phyloP scores from a whole-genome alignment of 92 coral and sea anemone species.

The Actinernus sp. region DNA sequence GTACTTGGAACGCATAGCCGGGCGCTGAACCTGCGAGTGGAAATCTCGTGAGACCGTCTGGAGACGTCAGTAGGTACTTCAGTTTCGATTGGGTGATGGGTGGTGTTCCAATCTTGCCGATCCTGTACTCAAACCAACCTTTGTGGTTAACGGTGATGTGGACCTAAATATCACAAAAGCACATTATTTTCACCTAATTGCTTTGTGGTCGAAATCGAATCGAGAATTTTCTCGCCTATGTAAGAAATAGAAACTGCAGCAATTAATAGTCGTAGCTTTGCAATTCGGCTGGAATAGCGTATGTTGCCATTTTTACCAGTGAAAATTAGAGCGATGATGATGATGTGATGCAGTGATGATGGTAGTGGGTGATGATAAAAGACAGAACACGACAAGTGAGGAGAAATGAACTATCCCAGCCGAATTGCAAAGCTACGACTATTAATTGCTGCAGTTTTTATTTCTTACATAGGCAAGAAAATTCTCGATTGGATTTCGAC shows the following conservation, averaged over 20 bases:
- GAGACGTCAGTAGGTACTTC: conserved; percentile 52
- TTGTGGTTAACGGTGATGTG: conserved; percentile 83
- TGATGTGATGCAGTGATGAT: too few species aligned
- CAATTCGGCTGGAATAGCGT: not conserved
- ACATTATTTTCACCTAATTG: too few species aligned
- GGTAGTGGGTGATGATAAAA: too few species aligned
- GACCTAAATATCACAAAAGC: conserved; percentile 4
- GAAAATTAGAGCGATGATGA: too few species aligned
- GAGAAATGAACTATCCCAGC: too few species aligned
- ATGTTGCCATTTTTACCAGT: too few species aligned
- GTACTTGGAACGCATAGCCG: conserved; percentile 33
- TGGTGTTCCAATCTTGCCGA: conserved; percentile 66
- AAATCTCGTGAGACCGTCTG: conserved; percentile 47
- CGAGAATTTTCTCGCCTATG: too few species aligned
- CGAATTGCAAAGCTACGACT: not conserved
- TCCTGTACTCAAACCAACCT: conserved; percentile 79
- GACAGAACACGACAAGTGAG: too few species aligned
- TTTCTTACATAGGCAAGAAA: not conserved
- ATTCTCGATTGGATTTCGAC: too few species aligned
- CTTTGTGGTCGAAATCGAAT: too few species aligned
- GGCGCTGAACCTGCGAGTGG: conserved; percentile 12
- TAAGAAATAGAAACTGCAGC: not conserved
- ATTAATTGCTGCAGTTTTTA: not conserved
- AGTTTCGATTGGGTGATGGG: conserved; percentile 85
- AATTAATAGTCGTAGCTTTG: not conserved